phyloP scores from a whole-genome alignment of 1,140 invertebrate genomes.

The Helicoverpa zea region DNA sequence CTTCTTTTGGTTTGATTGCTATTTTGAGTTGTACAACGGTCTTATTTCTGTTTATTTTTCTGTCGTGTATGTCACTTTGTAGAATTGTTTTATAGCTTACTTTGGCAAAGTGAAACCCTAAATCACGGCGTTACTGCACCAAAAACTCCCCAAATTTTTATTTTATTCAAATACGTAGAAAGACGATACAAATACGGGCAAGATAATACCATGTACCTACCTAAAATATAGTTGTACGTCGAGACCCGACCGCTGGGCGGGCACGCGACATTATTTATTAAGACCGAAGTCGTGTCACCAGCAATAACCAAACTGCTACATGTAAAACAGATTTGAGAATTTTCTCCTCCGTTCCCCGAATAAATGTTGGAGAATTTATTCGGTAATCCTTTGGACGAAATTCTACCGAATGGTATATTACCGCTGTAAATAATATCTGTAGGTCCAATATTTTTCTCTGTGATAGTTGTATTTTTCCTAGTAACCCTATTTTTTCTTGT shows the following conservation, averaged over 20 bases:
- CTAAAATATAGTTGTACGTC: slow-evolving; percentile 43
- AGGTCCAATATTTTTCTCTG: slow-evolving; percentile 5
- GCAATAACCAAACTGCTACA: slow-evolving; percentile 43
- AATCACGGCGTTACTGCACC: not conserved
- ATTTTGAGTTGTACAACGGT: not conserved
- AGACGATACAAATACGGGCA: not conserved
- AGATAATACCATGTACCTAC: slow-evolving; percentile 31
- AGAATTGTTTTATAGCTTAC: not conserved
- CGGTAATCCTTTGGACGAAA: slow-evolving; percentile 14
- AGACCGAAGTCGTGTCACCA: slow-evolving; percentile 50
- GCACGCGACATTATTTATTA: slow-evolving; percentile 49
- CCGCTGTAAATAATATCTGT: not conserved
- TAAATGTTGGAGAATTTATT: slow-evolving; percentile 31
- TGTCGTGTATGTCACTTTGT: not conserved
- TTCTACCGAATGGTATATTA: not conserved
- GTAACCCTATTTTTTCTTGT: not conserved
- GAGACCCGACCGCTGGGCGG: slow-evolving; percentile 30
- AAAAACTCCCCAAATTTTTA: slow-evolving; percentile 6
- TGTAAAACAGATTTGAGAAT: slow-evolving; percentile 48
- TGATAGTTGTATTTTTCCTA: slow-evolving; percentile 9
- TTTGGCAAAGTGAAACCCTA: not conserved
- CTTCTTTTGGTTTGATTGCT: slow-evolving; percentile 22
- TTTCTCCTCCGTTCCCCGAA: slow-evolving; percentile 1
- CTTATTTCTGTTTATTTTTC: not conserved
- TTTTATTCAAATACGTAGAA: slow-evolving; percentile 17